Evolutionary conservation across 2,888 invertebrate genomes (phyloP), one percentile per base, ranked within the genome.

Genomic region (Rhagonycha fulva): DNA sequence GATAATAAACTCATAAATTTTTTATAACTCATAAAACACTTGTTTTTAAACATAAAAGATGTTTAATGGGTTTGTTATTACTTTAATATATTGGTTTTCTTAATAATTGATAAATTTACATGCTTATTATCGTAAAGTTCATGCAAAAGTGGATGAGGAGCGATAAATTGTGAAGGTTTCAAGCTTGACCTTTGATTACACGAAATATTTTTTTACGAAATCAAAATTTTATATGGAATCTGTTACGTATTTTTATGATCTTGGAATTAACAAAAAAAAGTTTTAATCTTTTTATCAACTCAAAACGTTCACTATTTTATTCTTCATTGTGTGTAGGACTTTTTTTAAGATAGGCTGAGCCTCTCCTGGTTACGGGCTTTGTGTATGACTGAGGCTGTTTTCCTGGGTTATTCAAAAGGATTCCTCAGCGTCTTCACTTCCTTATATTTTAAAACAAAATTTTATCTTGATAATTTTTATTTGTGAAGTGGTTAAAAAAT

Each of bases 1-100:
- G 11, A 26, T 67, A 67, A 72, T 72, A 72, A 70, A 63, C 30
- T 47, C 60, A 72, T 72, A 47, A 47, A 47, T n/a, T 47, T 47
- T 47, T 47, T 47, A n/a, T n/a, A 47, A 47, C 47, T 7, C 9
- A 7, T 47, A 47, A 47, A 47, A 47, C 47, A 47, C 47, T 47
- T 47, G 47, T 47, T 47, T 47, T 47, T 47, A n/a, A 47, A 47
- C n/a, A 47, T 47, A 47, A 47, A 26, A n/a, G n/a, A 47, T 47
- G 47, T 47, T 47, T 47, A n/a, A 47, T 47, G 47, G 47, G 2
- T 47, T 47, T 47, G n/a, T 47, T 47, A 47, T 47, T 47, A 47
- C 47, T n/a, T 47, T n/a, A 47, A n/a, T 47, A 47, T 47, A n/a
- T 47, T 2, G n/a, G n/a, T 47, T n/a, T 47, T 47, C 3, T 47